Percentiles rank a stretch among this genome's conserved stretches.
These are phyloP conservation scores for Columba livia DNA, from an alignment of 2,113 vertebrate species.

Conservation along the genomic window DNA sequence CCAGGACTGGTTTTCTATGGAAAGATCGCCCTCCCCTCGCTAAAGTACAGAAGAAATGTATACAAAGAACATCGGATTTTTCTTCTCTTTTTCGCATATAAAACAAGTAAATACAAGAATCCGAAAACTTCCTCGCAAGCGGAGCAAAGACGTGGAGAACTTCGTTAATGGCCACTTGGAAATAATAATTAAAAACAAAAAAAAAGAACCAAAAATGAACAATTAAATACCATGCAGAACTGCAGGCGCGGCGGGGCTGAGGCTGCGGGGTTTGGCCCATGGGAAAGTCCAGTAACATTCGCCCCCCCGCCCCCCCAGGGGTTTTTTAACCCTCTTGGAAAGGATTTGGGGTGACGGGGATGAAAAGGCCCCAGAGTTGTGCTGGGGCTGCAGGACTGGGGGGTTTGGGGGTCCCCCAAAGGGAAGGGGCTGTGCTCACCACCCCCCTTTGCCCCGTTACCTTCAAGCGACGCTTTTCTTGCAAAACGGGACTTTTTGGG, in stretches of 20 bases:
- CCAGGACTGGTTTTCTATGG: slow-evolving; percentile 49
- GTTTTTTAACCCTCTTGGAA: not conserved
- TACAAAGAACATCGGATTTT: slow-evolving; percentile 57
- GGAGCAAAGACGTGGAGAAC: slow-evolving; percentile 55
- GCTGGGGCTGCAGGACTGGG: not conserved
- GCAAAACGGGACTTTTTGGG: rapidly evolving
- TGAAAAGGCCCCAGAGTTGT: not conserved
- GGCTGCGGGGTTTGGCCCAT: not conserved
- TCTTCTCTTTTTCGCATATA: slow-evolving; percentile 40
- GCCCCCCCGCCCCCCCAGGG: not conserved
- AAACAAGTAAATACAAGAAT: slow-evolving; percentile 74
- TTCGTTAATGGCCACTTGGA: slow-evolving; percentile 1
- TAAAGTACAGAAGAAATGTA: slow-evolving; percentile 49
- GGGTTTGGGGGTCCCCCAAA: not conserved
- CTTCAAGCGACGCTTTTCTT: not conserved
- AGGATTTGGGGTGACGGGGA: not conserved
- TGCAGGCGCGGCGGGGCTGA: not conserved
- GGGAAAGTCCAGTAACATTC: not conserved
- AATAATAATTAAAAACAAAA: not conserved
- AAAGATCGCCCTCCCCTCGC: slow-evolving; percentile 43
- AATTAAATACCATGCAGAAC: slow-evolving; percentile 48
- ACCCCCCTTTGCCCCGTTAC: not conserved
- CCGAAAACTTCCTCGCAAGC: slow-evolving; percentile 56
- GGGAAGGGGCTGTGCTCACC: not conserved
- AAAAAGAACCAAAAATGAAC: not conserved